phyloP scores from a whole-genome alignment of 2,113 vertebrate genomes.

The Marmota monax region DNA sequence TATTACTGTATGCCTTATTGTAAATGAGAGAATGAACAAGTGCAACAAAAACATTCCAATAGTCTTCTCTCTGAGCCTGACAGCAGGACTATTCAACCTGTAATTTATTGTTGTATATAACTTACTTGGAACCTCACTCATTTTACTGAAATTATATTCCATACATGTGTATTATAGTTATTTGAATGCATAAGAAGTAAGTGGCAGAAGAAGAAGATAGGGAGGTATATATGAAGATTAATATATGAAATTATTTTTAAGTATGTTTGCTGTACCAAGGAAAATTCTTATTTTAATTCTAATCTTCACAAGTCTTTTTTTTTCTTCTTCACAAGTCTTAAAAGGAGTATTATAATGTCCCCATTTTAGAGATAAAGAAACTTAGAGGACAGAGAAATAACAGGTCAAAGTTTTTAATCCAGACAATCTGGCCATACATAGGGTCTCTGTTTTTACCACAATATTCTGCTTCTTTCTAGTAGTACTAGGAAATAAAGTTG shows the following conservation, averaged over 20 bases:
- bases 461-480: background rate
- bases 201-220: too few species aligned
- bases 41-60: too few species aligned
- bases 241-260: background rate
- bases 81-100: too few species aligned
- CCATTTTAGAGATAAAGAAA: background rate
- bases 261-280: background rate
- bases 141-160: background rate
- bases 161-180: too few species aligned
- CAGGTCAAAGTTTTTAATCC: background rate
- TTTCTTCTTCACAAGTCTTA: background rate
- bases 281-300: background rate
- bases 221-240: background rate
- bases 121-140: background rate
- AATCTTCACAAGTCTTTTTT: background rate
- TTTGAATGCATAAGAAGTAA: too few species aligned
- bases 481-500: background rate
- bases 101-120: background rate
- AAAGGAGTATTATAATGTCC: background rate
- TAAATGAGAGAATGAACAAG: too few species aligned
- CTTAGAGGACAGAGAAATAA: background rate
- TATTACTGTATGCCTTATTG: too few species aligned
- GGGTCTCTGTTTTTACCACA: background rate
- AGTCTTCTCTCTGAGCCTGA: too few species aligned
- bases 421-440: background rate